phyloP scores from a whole-genome alignment of 2,113 vertebrate genomes.

The Nematolebias whitei region DNA sequence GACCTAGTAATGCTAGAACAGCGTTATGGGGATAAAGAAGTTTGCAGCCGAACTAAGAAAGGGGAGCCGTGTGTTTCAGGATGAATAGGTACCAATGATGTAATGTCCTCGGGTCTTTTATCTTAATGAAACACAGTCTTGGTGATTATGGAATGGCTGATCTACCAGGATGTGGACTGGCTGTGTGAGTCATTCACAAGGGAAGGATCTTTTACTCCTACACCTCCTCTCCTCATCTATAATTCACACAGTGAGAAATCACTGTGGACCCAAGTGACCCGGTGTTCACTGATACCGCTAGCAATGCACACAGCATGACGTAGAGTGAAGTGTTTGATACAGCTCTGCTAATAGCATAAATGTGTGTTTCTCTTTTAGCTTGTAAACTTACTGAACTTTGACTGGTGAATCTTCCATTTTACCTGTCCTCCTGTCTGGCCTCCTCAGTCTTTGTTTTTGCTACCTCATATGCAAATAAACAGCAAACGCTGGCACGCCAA shows the following conservation, averaged over 20 bases:
- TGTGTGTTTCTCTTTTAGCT: constrained; percentile 7
- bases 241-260: constrained; percentile 73
- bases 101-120: constrained; percentile 48
- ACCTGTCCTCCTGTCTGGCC: constrained; percentile 11
- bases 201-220: constrained; percentile 71
- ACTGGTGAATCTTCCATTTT: constrained; percentile 34
- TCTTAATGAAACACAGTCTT: constrained; percentile 57
- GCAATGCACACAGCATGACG: constrained; percentile 38
- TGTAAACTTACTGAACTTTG: constrained; percentile 24
- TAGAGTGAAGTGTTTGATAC: constrained; percentile 23
- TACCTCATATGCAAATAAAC: constrained; percentile 24
- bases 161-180: constrained; percentile 38
- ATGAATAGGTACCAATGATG: constrained; percentile 39
- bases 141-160: constrained; percentile 30
- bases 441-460: constrained; percentile 1
- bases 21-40: background rate
- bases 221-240: constrained; percentile 71
- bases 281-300: constrained; percentile 55
- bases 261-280: constrained; percentile 54
- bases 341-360: constrained; percentile 9
- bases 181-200: constrained; percentile 48
- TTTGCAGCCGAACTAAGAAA: constrained; percentile 8
- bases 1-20: background rate
- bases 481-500: background rate
- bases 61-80: constrained; percentile 18